Conservation (phyloP, 2,888 invertebrate species). For the Neoscelio sp. region DNA sequence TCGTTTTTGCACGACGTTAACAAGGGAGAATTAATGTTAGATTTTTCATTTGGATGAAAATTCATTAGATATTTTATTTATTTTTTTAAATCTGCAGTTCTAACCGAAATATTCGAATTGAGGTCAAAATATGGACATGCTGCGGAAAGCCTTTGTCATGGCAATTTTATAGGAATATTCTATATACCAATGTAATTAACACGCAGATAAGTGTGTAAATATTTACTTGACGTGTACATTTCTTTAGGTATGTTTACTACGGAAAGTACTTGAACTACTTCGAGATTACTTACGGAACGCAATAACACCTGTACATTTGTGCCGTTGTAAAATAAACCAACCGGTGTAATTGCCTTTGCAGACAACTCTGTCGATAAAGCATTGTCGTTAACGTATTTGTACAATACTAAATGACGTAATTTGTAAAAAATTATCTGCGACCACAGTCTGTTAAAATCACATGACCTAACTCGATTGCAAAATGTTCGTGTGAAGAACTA, state of each 20-base stretch:
- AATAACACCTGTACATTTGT: slow-evolving; percentile 46
- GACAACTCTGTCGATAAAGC: slow-evolving; percentile 19
- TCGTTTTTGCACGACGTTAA: too few relatives aligned
- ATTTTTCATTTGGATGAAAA: too few relatives aligned
- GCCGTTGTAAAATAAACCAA: slow-evolving; percentile 41
- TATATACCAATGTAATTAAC: slow-evolving; percentile 51
- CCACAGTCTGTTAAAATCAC: neutral
- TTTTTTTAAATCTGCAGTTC: too few relatives aligned
- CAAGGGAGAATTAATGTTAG: too few relatives aligned
- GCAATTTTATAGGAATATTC: slow-evolving; percentile 1
- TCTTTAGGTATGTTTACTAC: slow-evolving; percentile 56
- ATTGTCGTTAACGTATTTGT: neutral
- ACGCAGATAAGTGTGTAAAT: slow-evolving; percentile 53
- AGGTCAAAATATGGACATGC: neutral
- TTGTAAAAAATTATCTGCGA: neutral
- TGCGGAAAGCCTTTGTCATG: neutral
- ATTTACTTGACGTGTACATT: slow-evolving; percentile 48
- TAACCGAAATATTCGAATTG: too few relatives aligned
- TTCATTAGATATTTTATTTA: too few relatives aligned
- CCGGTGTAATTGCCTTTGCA: slow-evolving; percentile 36
- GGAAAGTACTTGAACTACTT: slow-evolving; percentile 59
- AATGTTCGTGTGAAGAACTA: too few relatives aligned
- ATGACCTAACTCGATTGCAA: neutral
- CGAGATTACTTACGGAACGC: slow-evolving; percentile 52
- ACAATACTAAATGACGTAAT: neutral